phyloP scores from a whole-genome alignment of 2,888 invertebrate genomes.

The Ceriagrion tenellum region DNA sequence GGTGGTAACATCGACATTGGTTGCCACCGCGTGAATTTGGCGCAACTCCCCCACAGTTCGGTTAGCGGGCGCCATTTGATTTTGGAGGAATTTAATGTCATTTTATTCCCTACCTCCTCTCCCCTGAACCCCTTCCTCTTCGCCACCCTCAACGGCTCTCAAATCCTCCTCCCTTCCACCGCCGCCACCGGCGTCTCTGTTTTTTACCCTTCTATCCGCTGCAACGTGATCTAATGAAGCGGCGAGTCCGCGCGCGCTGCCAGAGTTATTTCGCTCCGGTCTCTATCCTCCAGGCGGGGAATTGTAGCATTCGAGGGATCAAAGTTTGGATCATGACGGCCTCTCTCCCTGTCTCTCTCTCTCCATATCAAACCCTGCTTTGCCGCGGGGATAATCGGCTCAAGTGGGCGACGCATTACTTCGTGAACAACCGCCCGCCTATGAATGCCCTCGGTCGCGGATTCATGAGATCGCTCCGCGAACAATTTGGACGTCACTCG shows the following conservation, averaged over 20 bases:
- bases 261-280: neutral
- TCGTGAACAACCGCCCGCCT: neutral
- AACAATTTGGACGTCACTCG: neutral
- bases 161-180: neutral
- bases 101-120: neutral
- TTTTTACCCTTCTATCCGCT: neutral
- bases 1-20: neutral
- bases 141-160: neutral
- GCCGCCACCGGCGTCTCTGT: neutral
- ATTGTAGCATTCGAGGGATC: neutral
- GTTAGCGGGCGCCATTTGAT: neutral
- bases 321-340: neutral
- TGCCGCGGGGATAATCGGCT: neutral
- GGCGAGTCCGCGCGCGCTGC: neutral
- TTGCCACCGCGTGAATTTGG: neutral
- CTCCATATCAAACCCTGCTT: neutral
- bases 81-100: neutral
- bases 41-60: neutral
- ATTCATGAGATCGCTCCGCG: neutral
- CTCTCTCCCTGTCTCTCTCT: neutral
- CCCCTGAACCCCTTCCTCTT: too few relatives aligned
- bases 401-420: neutral
- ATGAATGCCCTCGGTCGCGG: neutral
- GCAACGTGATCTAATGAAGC: neutral
- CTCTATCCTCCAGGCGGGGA: neutral